Percentiles rank a stretch among this genome's conserved stretches.
Evolutionary conservation across 2,797 vertebrate species (phyloP).

Genomic region (Mormyrus hasselquistii): DNA sequence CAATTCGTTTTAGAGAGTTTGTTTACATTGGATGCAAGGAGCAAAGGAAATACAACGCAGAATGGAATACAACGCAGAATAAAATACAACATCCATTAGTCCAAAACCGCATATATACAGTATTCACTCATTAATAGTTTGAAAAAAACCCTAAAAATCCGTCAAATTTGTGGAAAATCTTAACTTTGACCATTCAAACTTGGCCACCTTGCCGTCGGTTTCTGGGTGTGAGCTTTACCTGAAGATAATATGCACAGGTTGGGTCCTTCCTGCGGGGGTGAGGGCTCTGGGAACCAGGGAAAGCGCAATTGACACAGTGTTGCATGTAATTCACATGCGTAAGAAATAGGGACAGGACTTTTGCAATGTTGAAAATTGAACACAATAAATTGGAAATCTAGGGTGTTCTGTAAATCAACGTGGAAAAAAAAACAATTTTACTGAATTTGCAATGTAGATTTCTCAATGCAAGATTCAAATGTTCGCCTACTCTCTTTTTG

Average conservation of each 20-base stretch:
- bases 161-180: not conserved
- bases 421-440: not conserved
- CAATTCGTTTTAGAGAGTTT: not conserved
- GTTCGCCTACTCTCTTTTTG: not conserved
- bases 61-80: not conserved
- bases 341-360: not conserved
- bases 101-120: not conserved
- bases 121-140: not conserved
- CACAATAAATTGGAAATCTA: not conserved
- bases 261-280: conserved; percentile 24
- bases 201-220: conserved; percentile 27
- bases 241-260: conserved; percentile 24
- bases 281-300: conserved; percentile 31
- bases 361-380: not conserved
- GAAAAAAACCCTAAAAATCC: not conserved
- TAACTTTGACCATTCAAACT: not conserved
- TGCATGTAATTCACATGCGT: conserved; percentile 10
- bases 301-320: conserved; percentile 18
- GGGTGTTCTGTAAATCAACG: not conserved
- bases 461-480: not conserved
- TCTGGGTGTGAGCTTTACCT: conserved; percentile 42
- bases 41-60: not conserved
- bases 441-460: not conserved
- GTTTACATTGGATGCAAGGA: not conserved
- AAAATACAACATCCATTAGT: not conserved